Percentiles rank a stretch among this genome's conserved stretches.
Conservation (phyloP, 2,113 vertebrate species). For the Nymphicus hollandicus region DNA sequence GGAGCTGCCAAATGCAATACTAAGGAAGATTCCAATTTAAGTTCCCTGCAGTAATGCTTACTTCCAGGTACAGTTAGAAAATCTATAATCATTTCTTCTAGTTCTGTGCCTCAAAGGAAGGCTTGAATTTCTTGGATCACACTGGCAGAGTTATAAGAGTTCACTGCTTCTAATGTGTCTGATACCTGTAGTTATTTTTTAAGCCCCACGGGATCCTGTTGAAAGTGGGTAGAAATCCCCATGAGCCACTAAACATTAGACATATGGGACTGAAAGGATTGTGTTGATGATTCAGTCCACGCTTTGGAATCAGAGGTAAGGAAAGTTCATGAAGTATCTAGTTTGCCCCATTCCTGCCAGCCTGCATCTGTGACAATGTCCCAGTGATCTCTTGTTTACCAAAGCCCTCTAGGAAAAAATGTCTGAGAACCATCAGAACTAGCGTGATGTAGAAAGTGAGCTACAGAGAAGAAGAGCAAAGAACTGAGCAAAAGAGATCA, state of each 20-base stretch:
- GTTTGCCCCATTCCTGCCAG: not conserved
- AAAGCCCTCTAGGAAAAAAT: not conserved
- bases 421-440: not conserved
- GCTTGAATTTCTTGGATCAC: not conserved
- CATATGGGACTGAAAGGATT: not conserved
- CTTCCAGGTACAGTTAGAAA: not conserved
- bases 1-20: not conserved
- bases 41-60: not conserved
- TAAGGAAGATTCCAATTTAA: not conserved
- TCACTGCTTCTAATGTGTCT: not conserved
- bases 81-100: not conserved
- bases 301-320: not conserved
- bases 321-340: not conserved
- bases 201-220: not conserved
- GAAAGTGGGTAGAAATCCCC: not conserved
- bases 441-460: not conserved
- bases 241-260: not conserved
- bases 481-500: not conserved
- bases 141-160: not conserved
- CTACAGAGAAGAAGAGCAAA: not conserved
- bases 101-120: not conserved
- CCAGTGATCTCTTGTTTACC: not conserved
- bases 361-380: not conserved
- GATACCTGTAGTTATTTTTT: not conserved
- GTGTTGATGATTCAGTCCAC: not conserved